phyloP scores from a whole-genome alignment of 2,888 invertebrate species.

The Acholoe squamosa region DNA sequence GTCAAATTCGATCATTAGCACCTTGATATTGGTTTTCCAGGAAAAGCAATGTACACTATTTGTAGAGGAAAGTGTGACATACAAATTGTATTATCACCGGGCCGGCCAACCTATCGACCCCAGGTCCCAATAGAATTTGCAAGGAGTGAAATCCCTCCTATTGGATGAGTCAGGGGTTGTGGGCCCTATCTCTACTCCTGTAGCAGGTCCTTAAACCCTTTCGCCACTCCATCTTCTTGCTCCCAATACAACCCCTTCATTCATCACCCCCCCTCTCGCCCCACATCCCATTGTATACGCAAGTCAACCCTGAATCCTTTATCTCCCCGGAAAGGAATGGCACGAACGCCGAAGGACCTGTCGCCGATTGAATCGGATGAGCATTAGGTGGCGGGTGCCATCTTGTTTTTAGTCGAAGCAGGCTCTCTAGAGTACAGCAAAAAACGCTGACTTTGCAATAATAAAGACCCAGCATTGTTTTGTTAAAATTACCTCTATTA shows the following conservation, averaged over 20 bases:
- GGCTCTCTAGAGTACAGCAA: background rate
- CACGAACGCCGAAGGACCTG: no score
- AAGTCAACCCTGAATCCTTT: background rate
- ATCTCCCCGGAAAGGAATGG: background rate
- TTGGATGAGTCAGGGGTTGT: background rate
- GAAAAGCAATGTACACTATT: no score
- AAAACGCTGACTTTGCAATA: background rate
- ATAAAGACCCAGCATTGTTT: background rate
- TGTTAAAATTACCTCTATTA: conserved; percentile 2
- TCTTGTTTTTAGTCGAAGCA: no score
- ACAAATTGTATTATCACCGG: no score
- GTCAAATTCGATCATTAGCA: no score
- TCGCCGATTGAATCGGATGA: no score
- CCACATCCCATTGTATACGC: background rate
- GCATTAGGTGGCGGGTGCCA: no score
- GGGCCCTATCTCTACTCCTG: background rate
- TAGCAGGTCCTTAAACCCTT: background rate
- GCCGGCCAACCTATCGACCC: no score
- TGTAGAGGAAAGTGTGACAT: no score
- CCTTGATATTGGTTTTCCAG: no score
- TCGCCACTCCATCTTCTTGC: background rate
- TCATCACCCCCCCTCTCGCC: background rate
- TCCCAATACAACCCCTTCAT: background rate
- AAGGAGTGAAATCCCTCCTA: background rate
- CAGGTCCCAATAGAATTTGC: no score